Evolutionary conservation across 2,888 invertebrate genomes (phyloP), one percentile per base, ranked within the genome.

Genomic region (Nomada fucata): DNA sequence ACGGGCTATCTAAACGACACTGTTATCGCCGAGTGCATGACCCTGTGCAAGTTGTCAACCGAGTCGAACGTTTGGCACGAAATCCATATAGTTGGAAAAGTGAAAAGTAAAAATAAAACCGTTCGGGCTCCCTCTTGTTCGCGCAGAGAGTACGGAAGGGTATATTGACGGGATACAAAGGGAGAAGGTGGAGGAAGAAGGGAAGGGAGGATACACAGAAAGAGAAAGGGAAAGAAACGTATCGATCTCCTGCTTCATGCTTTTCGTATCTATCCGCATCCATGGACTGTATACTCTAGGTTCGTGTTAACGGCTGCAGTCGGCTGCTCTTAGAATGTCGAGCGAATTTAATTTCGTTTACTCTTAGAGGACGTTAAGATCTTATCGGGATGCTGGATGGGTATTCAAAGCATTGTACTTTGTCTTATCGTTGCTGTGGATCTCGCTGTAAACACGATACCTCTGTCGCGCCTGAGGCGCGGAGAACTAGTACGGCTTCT

Each of bases 311-410:
- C 87, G 74, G 70, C 79, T 75, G 69, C 82, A 53, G 60, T 76
- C 83, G 65, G 57, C 53, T 61, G 84, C 76, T 53, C 78, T 69
- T 60, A 70, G 70, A 78, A 63, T 67, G 76, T 44, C 75, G 79
- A 61, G 87, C 81, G 90, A 90, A 92, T 93, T 93, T 92, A 92
- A 92, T 92, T 92, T 91, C 91, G 91, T 92, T 90, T 85, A 89
- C 89, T 90, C 89, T 87, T 85, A 86, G 90, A 89, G 89, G 85
- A 89, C 92, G 90, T 91, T 91, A 90, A 93, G 93, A 93, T 93
- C 80, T 69, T 92, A 93, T 93, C 93, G 83, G 83, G 89, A 90
- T 90, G 91, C 88, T 87, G 89, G 90, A 91, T 91, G 91, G 91
- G 88, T 90, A 91, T 92, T 91, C 91, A 89, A 91, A 91, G 90